Percentiles rank a stretch among this genome's conserved stretches.
phyloP scores from a whole-genome alignment of 64 coral and sea anemone species.

The Exaiptasia diaphana region DNA sequence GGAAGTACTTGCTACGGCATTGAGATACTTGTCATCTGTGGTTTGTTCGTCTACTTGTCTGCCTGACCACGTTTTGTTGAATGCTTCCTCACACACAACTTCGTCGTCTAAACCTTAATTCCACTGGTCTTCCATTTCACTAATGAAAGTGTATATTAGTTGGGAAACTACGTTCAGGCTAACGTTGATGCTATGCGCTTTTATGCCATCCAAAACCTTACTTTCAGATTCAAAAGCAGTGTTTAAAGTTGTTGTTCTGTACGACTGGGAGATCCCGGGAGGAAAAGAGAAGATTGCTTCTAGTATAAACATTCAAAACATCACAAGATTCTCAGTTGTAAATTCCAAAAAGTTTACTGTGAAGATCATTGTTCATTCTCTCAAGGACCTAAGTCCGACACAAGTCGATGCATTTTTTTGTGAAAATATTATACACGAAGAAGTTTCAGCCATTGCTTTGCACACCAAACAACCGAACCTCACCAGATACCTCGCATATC shows the following conservation, averaged over 20 bases:
- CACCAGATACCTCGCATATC: conserved; percentile 42
- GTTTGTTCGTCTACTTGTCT: no score
- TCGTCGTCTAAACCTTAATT: no score
- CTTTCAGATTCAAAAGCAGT: no score
- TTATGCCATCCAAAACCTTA: no score
- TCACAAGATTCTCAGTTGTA: neutral
- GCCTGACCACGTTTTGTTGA: no score
- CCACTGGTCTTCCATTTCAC: no score
- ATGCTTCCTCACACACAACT: no score
- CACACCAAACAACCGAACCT: conserved; percentile 37
- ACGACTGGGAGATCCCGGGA: neutral
- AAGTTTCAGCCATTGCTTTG: conserved; percentile 43
- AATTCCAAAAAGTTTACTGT: neutral
- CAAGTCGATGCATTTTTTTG: conserved; percentile 59
- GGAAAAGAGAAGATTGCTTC: neutral
- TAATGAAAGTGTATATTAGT: no score
- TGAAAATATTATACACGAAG: conserved; percentile 34
- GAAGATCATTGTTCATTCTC: neutral
- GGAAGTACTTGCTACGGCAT: no score
- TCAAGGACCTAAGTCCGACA: neutral
- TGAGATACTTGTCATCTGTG: no score
- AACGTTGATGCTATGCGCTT: no score
- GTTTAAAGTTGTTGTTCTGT: neutral
- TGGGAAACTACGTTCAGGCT: no score
- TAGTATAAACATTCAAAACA: neutral